A percentile compares a stretch with the other conserved stretches of the same genome.
Conservation (phyloP, 1,140 invertebrate species). For the Drosophila kurseongensis region DNA sequence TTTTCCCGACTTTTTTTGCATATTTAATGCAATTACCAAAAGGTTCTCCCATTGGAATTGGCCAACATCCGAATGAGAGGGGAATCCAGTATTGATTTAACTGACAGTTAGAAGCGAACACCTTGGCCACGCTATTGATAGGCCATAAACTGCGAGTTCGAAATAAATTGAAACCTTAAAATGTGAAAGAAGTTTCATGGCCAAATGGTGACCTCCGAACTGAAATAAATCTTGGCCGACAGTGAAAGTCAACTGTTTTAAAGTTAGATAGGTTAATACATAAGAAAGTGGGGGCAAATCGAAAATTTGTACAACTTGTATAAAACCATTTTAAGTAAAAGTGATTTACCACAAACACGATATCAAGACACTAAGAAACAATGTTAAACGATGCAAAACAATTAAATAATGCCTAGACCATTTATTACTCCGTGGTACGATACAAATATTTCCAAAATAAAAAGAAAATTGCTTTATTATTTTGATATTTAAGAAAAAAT, state of each 20-base stretch:
- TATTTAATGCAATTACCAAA: conserved; percentile 83
- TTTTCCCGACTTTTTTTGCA: conserved; percentile 66
- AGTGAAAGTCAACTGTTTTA: background rate
- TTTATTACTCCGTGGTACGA: too few relatives aligned
- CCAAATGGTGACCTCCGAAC: background rate
- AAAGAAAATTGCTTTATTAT: too few relatives aligned
- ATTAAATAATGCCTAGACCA: too few relatives aligned
- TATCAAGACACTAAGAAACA: too few relatives aligned
- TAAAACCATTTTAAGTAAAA: too few relatives aligned
- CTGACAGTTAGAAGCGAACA: conserved; percentile 38
- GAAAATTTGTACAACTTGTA: too few relatives aligned
- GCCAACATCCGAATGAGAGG: conserved; percentile 7
- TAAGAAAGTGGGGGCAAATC: too few relatives aligned
- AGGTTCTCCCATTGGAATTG: conserved; percentile 66
- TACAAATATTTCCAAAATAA: too few relatives aligned
- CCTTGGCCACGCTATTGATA: conserved; percentile 31
- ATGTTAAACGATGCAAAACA: too few relatives aligned
- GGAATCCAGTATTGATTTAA: conserved; percentile 66
- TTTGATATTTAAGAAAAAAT: too few relatives aligned
- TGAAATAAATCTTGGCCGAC: background rate
- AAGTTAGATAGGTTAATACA: background rate
- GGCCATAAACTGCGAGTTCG: conserved; percentile 17
- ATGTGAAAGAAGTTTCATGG: background rate
- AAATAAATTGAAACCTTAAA: conserved; percentile 18
- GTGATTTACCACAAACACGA: too few relatives aligned